phyloP scores from a whole-genome alignment of 2,113 vertebrate species.

The Cyprinus carpio region DNA sequence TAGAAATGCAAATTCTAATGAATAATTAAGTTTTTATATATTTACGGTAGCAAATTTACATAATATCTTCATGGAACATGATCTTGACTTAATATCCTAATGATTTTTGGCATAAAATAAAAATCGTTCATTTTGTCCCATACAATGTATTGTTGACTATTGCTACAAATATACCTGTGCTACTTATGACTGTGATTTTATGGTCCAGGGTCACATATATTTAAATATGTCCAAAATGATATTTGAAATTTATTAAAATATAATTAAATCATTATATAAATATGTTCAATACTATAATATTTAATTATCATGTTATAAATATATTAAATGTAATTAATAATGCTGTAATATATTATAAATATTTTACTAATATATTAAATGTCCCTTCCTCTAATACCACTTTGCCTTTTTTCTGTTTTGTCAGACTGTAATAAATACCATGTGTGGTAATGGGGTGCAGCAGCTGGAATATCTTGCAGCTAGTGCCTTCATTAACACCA shows the following conservation, averaged over 20 bases:
- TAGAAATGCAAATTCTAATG: too few relatives aligned
- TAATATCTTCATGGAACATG: too few relatives aligned
- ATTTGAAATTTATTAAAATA: background rate
- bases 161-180: too few relatives aligned
- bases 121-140: too few relatives aligned
- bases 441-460: constrained; percentile 90
- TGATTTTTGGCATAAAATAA: too few relatives aligned
- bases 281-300: background rate
- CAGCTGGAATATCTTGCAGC: constrained; percentile 71
- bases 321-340: background rate
- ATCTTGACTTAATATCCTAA: too few relatives aligned
- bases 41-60: too few relatives aligned
- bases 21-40: too few relatives aligned
- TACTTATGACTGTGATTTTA: too few relatives aligned
- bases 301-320: too few relatives aligned
- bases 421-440: constrained; percentile 89
- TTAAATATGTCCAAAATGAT: background rate
- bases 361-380: background rate
- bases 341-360: background rate
- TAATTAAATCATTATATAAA: background rate
- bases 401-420: background rate
- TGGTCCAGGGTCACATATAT: background rate
- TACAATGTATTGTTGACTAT: too few relatives aligned
- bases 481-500: constrained; percentile 80
- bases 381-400: background rate